Conservation (phyloP, 2,113 vertebrate genomes). For the Panurus biarmicus region DNA sequence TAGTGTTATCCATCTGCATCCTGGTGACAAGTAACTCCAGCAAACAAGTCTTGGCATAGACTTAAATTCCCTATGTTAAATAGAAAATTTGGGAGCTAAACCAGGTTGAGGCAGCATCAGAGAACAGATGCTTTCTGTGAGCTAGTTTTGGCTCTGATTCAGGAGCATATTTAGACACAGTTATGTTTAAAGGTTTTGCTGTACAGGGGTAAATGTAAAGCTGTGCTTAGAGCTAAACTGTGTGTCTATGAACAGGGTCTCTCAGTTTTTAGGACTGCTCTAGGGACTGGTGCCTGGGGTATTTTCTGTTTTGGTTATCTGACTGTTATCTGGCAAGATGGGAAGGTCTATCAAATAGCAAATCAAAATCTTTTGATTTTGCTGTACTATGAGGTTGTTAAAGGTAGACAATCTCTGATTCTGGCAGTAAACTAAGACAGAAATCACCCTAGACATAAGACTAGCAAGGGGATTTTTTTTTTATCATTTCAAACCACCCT, state of each 20-base stretch:
- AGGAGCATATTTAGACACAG: neutral
- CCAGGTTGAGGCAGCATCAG: neutral
- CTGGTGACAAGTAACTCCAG: neutral
- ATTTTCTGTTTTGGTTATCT: neutral
- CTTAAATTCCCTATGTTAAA: neutral
- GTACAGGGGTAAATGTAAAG: neutral
- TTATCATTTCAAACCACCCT: neutral
- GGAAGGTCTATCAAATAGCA: neutral
- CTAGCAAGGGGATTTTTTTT: neutral
- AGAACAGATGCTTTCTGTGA: conserved; percentile 38
- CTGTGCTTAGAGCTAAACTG: neutral
- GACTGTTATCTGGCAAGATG: neutral
- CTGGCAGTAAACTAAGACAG: neutral
- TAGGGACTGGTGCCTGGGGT: neutral
- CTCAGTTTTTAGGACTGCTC: neutral
- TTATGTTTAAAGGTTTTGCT: neutral
- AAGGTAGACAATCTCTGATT: neutral
- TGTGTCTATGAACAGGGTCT: neutral
- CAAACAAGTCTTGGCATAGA: conserved; percentile 21
- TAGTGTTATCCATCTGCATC: conserved; percentile 15
- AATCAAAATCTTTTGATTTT: neutral
- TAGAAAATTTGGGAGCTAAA: conserved; percentile 12
- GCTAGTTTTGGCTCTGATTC: neutral
- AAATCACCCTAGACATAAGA: neutral
- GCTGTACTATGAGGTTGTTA: neutral